These are phyloP conservation scores for Chelon labrosus DNA, from an alignment of 2,797 vertebrate genomes.

Conservation along the genomic window DNA sequence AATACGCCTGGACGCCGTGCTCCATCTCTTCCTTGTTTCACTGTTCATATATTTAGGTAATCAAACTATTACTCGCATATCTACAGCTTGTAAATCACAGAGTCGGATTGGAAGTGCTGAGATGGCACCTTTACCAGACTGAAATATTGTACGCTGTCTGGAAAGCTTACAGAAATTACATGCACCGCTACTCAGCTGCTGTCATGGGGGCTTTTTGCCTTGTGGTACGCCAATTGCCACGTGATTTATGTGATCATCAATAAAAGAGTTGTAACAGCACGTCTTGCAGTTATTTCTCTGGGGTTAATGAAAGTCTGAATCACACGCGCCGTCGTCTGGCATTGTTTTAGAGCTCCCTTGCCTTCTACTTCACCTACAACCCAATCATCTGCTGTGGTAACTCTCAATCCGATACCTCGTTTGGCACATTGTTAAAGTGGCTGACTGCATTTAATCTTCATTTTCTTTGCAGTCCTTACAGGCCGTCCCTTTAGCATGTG, in stretches of 20 bases:
- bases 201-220: slow-evolving; percentile 40
- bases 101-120: slow-evolving; percentile 46
- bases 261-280: slow-evolving; percentile 50
- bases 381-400: slow-evolving; percentile 40
- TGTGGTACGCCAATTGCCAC: slow-evolving; percentile 24
- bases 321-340: slow-evolving; percentile 40
- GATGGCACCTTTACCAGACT: slow-evolving; percentile 54
- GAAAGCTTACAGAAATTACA: slow-evolving; percentile 53
- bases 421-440: slow-evolving; percentile 43
- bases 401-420: slow-evolving; percentile 50
- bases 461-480: slow-evolving; percentile 56
- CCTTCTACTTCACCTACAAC: slow-evolving; percentile 33
- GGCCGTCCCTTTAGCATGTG: slow-evolving; percentile 43
- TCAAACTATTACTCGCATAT: slow-evolving; percentile 34
- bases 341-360: slow-evolving; percentile 26
- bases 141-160: slow-evolving; percentile 54
- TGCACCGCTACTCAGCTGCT: slow-evolving; percentile 56
- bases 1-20: slow-evolving; percentile 27
- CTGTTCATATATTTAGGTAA: slow-evolving; percentile 48
- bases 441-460: slow-evolving; percentile 65
- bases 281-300: slow-evolving; percentile 51
- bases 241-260: slow-evolving; percentile 65
- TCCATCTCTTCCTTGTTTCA: slow-evolving; percentile 10
- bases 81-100: slow-evolving; percentile 37
- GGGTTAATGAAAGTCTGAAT: slow-evolving; percentile 73